These are phyloP conservation scores for Trachymyrmex septentrionalis DNA, from an alignment of 1,140 invertebrate species.

Conservation along the genomic window DNA sequence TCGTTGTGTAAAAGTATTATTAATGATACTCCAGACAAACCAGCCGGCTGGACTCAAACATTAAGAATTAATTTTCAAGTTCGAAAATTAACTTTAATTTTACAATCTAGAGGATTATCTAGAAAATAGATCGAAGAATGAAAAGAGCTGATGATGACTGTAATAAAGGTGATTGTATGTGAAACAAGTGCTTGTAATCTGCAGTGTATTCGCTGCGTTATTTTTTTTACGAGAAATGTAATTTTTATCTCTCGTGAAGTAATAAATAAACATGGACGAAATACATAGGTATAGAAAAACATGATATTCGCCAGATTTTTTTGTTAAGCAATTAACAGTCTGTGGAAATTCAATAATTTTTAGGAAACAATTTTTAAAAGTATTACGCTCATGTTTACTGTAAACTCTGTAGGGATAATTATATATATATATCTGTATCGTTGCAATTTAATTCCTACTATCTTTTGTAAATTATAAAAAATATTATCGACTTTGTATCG, in stretches of 20 bases:
- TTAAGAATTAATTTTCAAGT: neutral
- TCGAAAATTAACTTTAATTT: neutral
- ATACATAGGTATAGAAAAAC: slow-evolving; percentile 7
- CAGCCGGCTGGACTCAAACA: neutral
- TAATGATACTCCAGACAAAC: neutral
- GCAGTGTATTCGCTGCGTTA: neutral
- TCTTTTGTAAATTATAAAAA: slow-evolving; percentile 31
- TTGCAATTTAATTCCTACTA: neutral
- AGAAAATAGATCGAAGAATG: neutral
- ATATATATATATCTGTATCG: neutral
- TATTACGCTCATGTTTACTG: neutral
- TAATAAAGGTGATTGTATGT: slow-evolving; percentile 9
- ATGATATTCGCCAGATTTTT: slow-evolving; percentile 12
- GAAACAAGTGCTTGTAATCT: slow-evolving; percentile 26
- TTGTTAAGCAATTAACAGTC: slow-evolving; percentile 53
- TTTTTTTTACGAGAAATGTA: neutral
- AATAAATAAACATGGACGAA: slow-evolving; percentile 3
- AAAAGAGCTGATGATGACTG: neutral
- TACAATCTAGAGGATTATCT: neutral
- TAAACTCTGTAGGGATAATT: neutral
- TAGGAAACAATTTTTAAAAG: slow-evolving; percentile 4
- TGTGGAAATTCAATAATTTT: slow-evolving; percentile 36
- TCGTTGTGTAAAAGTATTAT: neutral
- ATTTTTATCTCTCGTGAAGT: neutral
- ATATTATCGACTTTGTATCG: neutral